Evolutionary conservation across 2,797 vertebrate species (phyloP).

Genomic region (Coluber constrictor): DNA sequence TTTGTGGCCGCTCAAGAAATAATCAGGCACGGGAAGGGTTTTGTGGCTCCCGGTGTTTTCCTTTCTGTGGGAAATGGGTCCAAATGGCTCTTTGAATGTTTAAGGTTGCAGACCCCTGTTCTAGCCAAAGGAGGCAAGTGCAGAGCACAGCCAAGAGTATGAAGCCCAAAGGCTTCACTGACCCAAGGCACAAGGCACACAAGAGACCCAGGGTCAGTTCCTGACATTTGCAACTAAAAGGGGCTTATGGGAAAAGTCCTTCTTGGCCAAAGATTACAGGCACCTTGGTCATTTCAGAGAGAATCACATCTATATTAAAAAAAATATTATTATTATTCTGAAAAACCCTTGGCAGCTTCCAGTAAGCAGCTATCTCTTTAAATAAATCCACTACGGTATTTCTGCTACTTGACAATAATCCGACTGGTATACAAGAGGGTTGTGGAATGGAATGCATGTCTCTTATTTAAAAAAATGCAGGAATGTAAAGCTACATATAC

Average conservation of each 20-base stretch:
- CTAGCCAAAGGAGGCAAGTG: background rate
- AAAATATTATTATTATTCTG: background rate
- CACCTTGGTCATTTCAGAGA: background rate
- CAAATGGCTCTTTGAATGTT: too few species aligned
- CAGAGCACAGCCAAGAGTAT: background rate
- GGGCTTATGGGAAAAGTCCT: background rate
- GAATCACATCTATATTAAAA: background rate
- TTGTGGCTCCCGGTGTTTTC: too few species aligned
- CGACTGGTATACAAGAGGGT: background rate
- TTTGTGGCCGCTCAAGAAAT: too few species aligned
- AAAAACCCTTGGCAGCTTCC: background rate
- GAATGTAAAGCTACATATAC: background rate
- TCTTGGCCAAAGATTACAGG: background rate
- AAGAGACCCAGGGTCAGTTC: background rate
- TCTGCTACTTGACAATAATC: background rate
- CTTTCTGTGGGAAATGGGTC: too few species aligned
- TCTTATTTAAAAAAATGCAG: background rate
- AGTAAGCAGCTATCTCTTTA: background rate
- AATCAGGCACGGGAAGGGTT: too few species aligned
- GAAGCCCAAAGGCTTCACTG: background rate
- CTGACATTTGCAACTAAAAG: background rate
- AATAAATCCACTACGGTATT: background rate
- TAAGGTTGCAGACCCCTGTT: too few species aligned
- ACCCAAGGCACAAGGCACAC: background rate
- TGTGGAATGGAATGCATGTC: background rate